These are phyloP conservation scores for honey bee (Apis mellifera) DNA, from an alignment of 1,140 invertebrate genomes.

Conservation along the genomic window DNA sequence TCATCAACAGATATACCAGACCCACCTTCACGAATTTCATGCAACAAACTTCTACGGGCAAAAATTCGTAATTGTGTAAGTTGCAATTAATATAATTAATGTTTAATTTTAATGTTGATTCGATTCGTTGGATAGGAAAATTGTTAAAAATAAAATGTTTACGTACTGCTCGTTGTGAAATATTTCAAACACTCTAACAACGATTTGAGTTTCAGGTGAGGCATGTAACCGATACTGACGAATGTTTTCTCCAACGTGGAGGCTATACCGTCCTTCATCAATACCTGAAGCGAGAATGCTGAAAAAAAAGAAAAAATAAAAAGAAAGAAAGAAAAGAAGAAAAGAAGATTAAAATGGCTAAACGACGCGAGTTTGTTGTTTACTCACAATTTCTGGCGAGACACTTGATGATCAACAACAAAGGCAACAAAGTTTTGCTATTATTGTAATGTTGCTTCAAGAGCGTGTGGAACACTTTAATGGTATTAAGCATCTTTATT, in stretches of 20 bases:
- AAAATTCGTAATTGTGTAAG: not conserved
- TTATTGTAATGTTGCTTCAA: slow-evolving; percentile 84
- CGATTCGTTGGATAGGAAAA: not conserved
- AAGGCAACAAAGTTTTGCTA: slow-evolving; percentile 83
- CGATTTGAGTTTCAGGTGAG: slow-evolving; percentile 84
- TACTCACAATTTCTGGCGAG: slow-evolving; percentile 84
- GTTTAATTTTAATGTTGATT: not conserved
- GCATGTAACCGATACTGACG: slow-evolving; percentile 83
- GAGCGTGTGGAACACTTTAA: slow-evolving; percentile 84
- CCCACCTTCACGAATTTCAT: slow-evolving; percentile 84
- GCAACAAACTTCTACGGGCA: slow-evolving; percentile 82
- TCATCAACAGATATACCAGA: slow-evolving; percentile 82
- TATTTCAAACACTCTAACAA: slow-evolving; percentile 85
- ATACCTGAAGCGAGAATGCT: slow-evolving; percentile 84
- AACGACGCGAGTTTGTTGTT: not conserved
- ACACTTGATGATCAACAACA: slow-evolving; percentile 85
- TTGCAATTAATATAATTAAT: not conserved
- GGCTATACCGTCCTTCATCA: slow-evolving; percentile 85
- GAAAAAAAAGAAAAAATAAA: slow-evolving; percentile 36
- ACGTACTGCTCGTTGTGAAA: slow-evolving; percentile 85
- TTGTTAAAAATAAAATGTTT: slow-evolving; percentile 16
- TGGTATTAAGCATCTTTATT: slow-evolving; percentile 83
- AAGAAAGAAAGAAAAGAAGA: not conserved
- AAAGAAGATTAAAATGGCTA: not conserved
- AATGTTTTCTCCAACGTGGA: slow-evolving; percentile 85